These are phyloP conservation scores for Macroglossus sobrinus DNA, from an alignment of 2,113 vertebrate species.

Conservation along the genomic window DNA sequence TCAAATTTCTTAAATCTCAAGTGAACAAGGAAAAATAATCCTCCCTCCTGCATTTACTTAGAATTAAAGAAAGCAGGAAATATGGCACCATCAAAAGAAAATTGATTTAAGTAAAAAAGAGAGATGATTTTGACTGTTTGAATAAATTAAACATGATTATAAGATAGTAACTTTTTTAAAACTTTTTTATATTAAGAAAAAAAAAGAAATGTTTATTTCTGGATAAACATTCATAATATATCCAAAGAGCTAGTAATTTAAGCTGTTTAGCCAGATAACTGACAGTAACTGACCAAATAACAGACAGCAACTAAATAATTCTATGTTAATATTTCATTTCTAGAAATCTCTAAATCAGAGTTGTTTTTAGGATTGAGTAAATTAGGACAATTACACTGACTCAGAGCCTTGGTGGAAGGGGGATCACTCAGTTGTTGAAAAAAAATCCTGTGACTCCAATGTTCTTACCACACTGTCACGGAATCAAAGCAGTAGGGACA, in stretches of 20 bases:
- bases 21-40: neutral
- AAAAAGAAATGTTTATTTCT: neutral
- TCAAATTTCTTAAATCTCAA: neutral
- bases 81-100: neutral
- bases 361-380: neutral
- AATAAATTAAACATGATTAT: neutral
- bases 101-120: neutral
- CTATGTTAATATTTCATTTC: neutral
- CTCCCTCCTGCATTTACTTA: neutral
- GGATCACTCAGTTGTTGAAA: conserved; percentile 51
- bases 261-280: neutral
- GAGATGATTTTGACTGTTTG: neutral
- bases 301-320: neutral
- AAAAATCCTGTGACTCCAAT: conserved; percentile 12
- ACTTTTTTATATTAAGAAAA: neutral
- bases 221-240: neutral
- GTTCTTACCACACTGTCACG: conserved; percentile 48
- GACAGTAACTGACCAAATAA: neutral
- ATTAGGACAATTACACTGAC: conserved; percentile 49
- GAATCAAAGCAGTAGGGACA: conserved; percentile 55
- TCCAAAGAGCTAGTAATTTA: neutral
- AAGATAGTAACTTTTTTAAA: neutral
- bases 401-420: neutral
- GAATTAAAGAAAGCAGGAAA: neutral
- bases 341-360: conserved; percentile 25